Evolutionary conservation across 2,888 invertebrate genomes (phyloP).

Genomic region (Camptogramma bilineatum): DNA sequence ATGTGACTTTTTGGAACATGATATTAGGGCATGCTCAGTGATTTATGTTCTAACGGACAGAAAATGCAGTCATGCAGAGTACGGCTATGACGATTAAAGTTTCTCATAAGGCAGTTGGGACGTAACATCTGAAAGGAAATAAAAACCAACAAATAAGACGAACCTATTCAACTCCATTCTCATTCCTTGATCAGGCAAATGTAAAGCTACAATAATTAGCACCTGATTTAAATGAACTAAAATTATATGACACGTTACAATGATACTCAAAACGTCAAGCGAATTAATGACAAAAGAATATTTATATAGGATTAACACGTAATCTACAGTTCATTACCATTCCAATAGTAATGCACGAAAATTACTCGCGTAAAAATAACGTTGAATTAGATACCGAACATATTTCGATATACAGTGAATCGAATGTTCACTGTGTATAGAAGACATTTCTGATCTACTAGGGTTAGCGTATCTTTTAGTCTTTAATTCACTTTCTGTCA

Average conservation of each 20-base stretch:
- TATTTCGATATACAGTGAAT: too few relatives aligned
- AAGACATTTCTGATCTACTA: too few relatives aligned
- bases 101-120: conserved; percentile 96
- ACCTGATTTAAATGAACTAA: not conserved
- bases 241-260: not conserved
- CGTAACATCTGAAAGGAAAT: conserved; percentile 94
- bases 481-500: too few relatives aligned
- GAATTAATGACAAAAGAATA: not conserved
- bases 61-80: too few relatives aligned
- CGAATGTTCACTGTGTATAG: too few relatives aligned
- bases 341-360: not conserved
- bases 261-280: not conserved
- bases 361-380: not conserved
- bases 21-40: conserved; percentile 69
- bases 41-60: conserved; percentile 64
- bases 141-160: conserved; percentile 67
- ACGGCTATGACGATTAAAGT: too few relatives aligned
- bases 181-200: conserved; percentile 1
- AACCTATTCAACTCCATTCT: conserved; percentile 32
- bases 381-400: too few relatives aligned
- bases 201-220: conserved; percentile 5
- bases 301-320: not conserved
- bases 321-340: not conserved
- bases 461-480: too few relatives aligned
- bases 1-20: conserved; percentile 25